A percentile compares a stretch with the other conserved stretches of the same genome.
Evolutionary conservation across 2,797 vertebrate genomes (phyloP).

Genomic region (Macrochelys suwanniensis): DNA sequence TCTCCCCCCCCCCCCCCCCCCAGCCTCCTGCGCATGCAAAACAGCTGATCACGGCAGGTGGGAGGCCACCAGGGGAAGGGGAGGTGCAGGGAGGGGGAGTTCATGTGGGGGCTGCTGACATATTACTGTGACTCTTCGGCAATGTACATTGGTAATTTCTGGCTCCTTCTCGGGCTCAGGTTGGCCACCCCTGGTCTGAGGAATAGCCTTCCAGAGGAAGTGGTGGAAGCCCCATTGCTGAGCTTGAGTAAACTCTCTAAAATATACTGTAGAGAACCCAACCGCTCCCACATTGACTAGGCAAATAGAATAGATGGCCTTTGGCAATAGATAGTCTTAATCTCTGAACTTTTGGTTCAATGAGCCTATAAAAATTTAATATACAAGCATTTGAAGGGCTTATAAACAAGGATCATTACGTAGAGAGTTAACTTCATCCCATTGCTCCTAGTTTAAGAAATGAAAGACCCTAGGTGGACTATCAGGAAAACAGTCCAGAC

Average conservation of each 20-base stretch:
- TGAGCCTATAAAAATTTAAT: not conserved
- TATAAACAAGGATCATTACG: not conserved
- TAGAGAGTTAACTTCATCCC: not conserved
- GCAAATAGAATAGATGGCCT: not conserved
- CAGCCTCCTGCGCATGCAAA: no score
- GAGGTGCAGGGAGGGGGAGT: no score
- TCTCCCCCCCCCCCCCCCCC: no score
- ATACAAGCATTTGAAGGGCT: fast-evolving
- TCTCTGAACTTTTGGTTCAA: not conserved
- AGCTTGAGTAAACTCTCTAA: not conserved
- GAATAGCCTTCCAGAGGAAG: not conserved
- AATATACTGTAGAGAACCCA: not conserved
- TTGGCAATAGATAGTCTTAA: fast-evolving
- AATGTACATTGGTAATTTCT: no score
- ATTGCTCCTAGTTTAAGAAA: no score
- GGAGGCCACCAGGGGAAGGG: no score
- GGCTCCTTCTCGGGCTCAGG: no score
- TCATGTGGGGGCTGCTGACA: no score
- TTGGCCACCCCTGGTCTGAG: not conserved
- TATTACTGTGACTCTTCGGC: no score
- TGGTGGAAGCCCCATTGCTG: fast-evolving
- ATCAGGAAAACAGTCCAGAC: not conserved
- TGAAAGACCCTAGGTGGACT: not conserved
- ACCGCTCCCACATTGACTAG: fast-evolving
- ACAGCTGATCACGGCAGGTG: no score